Evolutionary conservation across 2,113 vertebrate species (phyloP), one percentile per base, ranked within the genome.

Genomic region (Paedocypris sp.): DNA sequence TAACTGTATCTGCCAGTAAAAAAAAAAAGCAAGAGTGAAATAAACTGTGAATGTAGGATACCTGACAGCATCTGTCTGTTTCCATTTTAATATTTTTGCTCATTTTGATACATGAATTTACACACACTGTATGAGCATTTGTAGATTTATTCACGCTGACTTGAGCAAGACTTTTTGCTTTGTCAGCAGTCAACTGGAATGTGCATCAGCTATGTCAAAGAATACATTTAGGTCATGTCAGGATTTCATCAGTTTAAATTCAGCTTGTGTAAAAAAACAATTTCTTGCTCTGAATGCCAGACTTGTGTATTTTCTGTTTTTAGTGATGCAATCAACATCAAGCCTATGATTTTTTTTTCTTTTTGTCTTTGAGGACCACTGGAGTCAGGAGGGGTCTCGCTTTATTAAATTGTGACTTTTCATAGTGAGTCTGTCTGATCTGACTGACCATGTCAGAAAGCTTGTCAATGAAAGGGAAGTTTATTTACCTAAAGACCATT

Each of bases 141-240:
- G 43, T 50, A 43, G 60, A 65, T 53, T 22, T 43, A 29, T 33
- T 35, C 36, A 64, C 28, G 41, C 66, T 62, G 64, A 75, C 64
- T 67, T 22, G 13, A 38, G 53, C 50, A 26, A 39, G 43, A 45
- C 45, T 64, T 72, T 63, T 42, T 62, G 67, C 59, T 41, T 48
- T 20, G 42, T 70, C 72, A 76, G 69, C 72, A 70, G 50, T 47
- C 36, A 51, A 52, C 62, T 47, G 22, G 29, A 43, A 62, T 65
- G 64, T 28, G 43, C 64, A 62, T 54, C 61, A 59, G 33, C 52
- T 29, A 66, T 63, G 60, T 65, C 67, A 60, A 54, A 57, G 35
- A 72, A 66, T 61, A 54, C 53, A 62, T 68, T 68, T 66, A 49
- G 69, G 71, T 62, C 59, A 67, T 57, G 62, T 51, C 62, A 63